Evolutionary conservation across 2,113 vertebrate species (phyloP).

Genomic region (Antennarius striatus): DNA sequence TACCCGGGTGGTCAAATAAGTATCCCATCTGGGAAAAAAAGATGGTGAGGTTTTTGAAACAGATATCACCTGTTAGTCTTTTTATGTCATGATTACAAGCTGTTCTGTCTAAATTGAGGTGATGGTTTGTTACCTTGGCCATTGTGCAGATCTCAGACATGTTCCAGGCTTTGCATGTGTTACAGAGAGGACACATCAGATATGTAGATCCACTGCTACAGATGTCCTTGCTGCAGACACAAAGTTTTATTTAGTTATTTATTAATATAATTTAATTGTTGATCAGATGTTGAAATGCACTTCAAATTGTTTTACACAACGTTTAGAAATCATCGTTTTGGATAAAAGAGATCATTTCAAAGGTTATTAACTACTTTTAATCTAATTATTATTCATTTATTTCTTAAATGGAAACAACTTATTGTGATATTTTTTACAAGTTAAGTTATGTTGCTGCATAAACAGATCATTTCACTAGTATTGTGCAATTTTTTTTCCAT

Average conservation of each 20-base stretch:
- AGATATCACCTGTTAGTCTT: background rate
- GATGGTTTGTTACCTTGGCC: slow-evolving; percentile 75
- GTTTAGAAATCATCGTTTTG: too few species aligned
- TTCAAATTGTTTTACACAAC: too few species aligned
- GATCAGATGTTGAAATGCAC: too few species aligned
- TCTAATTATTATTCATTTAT: too few species aligned
- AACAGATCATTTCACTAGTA: too few species aligned
- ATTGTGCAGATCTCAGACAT: slow-evolving; percentile 85
- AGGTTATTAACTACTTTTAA: too few species aligned
- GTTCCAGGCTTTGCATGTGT: slow-evolving; percentile 81
- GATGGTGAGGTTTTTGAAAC: background rate
- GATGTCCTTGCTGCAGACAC: slow-evolving; percentile 78
- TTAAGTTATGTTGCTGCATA: too few species aligned
- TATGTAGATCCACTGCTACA: slow-evolving; percentile 74
- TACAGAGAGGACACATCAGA: slow-evolving; percentile 82
- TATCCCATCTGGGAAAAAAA: slow-evolving; percentile 76
- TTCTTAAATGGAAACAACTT: too few species aligned
- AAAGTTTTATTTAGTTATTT: background rate
- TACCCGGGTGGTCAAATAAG: slow-evolving; percentile 83
- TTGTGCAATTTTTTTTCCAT: too few species aligned
- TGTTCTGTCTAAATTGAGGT: background rate
- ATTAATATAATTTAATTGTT: slow-evolving; percentile 18
- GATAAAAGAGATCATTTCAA: too few species aligned
- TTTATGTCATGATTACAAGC: background rate
- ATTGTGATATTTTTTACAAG: too few species aligned